These are phyloP conservation scores for Perccottus glenii DNA, from an alignment of 2,113 vertebrate species.

Conservation along the genomic window DNA sequence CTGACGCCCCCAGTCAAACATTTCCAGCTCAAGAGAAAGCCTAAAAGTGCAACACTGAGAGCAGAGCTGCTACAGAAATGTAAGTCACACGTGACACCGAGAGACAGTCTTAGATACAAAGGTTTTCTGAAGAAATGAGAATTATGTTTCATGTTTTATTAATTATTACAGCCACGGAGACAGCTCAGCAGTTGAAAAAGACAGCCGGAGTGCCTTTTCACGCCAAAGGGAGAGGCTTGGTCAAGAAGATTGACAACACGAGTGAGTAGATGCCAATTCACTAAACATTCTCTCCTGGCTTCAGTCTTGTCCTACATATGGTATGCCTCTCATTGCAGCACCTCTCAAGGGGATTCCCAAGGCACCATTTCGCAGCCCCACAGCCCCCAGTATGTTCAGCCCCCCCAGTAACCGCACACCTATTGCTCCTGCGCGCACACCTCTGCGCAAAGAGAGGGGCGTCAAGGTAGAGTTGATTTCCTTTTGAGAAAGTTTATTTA, in stretches of 20 bases:
- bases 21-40: slow-evolving; percentile 96
- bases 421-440: slow-evolving; percentile 89
- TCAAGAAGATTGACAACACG: slow-evolving; percentile 97
- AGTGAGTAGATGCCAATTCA: too few relatives aligned
- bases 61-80: slow-evolving; percentile 98
- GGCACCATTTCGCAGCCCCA: slow-evolving; percentile 92
- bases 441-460: slow-evolving; percentile 92
- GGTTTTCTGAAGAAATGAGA: too few relatives aligned
- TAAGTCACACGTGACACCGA: slow-evolving; percentile 77
- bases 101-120: too few relatives aligned
- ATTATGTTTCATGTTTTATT: slow-evolving; percentile 3
- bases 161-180: slow-evolving; percentile 87
- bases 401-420: slow-evolving; percentile 92
- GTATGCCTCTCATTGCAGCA: slow-evolving; percentile 72
- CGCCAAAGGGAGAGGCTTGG: slow-evolving; percentile 95
- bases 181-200: slow-evolving; percentile 96
- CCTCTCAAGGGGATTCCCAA: slow-evolving; percentile 98
- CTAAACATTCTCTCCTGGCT: background rate
- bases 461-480: slow-evolving; percentile 86
- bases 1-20: slow-evolving; percentile 96
- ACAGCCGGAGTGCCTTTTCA: slow-evolving; percentile 96
- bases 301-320: background rate
- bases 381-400: slow-evolving; percentile 93
- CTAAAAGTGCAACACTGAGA: slow-evolving; percentile 96
- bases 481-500: background rate